Evolutionary conservation across 2,888 invertebrate species (phyloP), one percentile per base, ranked within the genome.

Genomic region (Criorhina ranunculi): DNA sequence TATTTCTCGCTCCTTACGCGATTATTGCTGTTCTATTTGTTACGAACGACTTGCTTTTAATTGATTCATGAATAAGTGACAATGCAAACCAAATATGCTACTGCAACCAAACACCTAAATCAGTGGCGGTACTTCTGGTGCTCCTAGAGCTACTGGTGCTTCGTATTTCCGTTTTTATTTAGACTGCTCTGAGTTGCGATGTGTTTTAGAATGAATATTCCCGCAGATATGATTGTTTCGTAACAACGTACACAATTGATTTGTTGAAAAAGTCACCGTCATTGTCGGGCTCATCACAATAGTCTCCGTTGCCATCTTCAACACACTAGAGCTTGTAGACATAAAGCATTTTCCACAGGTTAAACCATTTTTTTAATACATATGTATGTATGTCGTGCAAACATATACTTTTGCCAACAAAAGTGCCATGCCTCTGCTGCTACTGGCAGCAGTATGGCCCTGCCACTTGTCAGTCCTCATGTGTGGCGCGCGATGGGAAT

Each of bases 271-370:
- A 83, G 78, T 53, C 82, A 62, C 67, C 9, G 60, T 37, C 24
- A 42, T 51, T 35, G 37, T 80, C 44, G n/a, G 35, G 49, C 51
- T 42, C 44, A 11, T 66, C 29, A 57, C 8, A 37, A 31, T 24
- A 24, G 24, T 24, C 24, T 3, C 42, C 19, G 49, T 59, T 73
- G 66, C 44, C 59, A 78, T 72, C 66, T 78, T 67, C 44, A 72
- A 59, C 40, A 70, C 53, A 64, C 64, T 40, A 53, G 44, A 59
- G 37, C 72, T 46, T 77, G 51, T 67, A 40, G 55, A 83, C 67
- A 62, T 55, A 83, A 55, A 60, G 60, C 55, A 83, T 83, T 83
- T 83, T 83, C 78, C 82, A 78, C 82, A 83, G 82, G 82, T 83
- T 83, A 83, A 83, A 73, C 78, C 24, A 4, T 24, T 4, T 24